Base-by-base conservation (phyloP, 2,888 invertebrate genomes). In the Tenthredo scrophulariae region DNA sequence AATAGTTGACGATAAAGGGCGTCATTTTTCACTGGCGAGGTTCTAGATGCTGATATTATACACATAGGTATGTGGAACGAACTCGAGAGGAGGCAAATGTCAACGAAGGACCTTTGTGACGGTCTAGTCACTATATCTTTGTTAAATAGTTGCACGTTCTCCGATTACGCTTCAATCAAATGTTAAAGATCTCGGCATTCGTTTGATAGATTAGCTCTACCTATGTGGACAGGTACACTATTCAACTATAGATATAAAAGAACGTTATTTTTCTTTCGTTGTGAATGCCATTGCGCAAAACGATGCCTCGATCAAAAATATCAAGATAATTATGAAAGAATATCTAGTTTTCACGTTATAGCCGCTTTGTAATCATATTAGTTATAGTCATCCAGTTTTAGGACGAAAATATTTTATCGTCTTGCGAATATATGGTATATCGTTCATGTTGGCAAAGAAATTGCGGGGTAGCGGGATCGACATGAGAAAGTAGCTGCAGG, bases 91-190 rank as follows among this genome's bases (percentile, higher is more conserved):
- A 15, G 22, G 43, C n/a, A 46, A 83, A 83, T 67, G 83, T 67
- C 83, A 83, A 50, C 46, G 29, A 46, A 70, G 26, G 67, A 83
- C 67, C 83, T 83, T 83, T 83, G 46, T 29, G 37, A 67, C 43
- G 83, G 67, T 70, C 40, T 50, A 70, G 33, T 46, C 83, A 33
- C 46, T 82, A 62, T 37, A 80, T 80, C 58, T 80, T 80, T 43
- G 22, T 62, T 29, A 40, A 58, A 80, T 80, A 29, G 62, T 65
- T 33, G 13, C n/a, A 37, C 40, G 40, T 40, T 80, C 22, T 80
- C 40, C 62, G 62, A 80, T 80, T 80, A 58, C 80, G 40, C 29
- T 80, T 40, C 62, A 40, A 80, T 80, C n/a, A 6, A 62, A 80
- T 37, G 37, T 58, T 37, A 40, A 62, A 40, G 40, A 62, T 62